Evolutionary conservation across 2,888 invertebrate species (phyloP), one percentile per base, ranked within the genome.

Genomic region (Coremacera marginata): DNA sequence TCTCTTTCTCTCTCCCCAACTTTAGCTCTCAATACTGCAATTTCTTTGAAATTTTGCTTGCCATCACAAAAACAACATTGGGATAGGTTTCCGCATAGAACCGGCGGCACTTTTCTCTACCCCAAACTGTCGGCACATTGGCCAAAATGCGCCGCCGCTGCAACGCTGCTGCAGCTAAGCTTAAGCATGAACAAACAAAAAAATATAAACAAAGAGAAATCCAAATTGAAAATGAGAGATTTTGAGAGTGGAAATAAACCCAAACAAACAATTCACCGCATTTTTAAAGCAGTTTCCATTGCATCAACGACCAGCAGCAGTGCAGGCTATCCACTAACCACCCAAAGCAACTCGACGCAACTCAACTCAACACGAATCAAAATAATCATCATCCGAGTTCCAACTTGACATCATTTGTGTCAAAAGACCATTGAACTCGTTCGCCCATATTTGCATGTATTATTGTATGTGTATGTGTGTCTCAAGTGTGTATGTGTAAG

Each of bases 391-490:
- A 16, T 63, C 51, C 73, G 14, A 68, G 65, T 55, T 37, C 67
- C 86, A 87, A 88, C 88, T 88, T 88, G 88, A 87, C 87, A 87
- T 85, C 86, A 86, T 86, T 88, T 86, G 84, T 86, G 88, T 87
- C 86, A 87, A 88, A 88, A 88, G 88, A 86, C 86, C 88, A 88
- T 88, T 88, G 88, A 88, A 88, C 88, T 87, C 84, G 84, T 78
- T 70, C 67, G 71, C 73, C 72, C 77, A 70, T 63, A 77, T 57
- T 77, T 75, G 44, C 67, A 55, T 67, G 65, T 49, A 34, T 57
- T 22, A 57, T 11, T 57, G 14, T 63, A 68, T 25, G 51, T 34
- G 70, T 44, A 52, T 52, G 27, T 44, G 19, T 55, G 31, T 19
- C 9, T 19, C 8, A 25, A 4, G 57, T 7, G 7, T 60, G 60